phyloP scores from a whole-genome alignment of 2,888 invertebrate genomes.

The Papilio gigon region DNA sequence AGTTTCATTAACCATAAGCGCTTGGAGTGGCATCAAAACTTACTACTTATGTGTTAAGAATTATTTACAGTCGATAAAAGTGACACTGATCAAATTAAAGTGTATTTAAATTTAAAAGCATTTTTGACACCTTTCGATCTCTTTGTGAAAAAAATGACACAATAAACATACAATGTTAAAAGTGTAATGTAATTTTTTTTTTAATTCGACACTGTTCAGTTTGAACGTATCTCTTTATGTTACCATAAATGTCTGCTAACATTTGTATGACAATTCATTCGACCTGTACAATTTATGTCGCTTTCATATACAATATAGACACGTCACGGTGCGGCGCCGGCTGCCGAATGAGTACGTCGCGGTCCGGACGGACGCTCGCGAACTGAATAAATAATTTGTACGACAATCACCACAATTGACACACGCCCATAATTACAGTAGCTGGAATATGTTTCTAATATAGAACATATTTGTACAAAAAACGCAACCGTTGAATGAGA shows the following conservation, averaged over 20 bases:
- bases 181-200: too few relatives aligned
- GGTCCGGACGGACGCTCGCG: conserved; percentile 38
- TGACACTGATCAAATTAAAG: background rate
- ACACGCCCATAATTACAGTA: conserved; percentile 3
- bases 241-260: background rate
- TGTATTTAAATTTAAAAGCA: too few relatives aligned
- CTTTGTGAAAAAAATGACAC: too few relatives aligned
- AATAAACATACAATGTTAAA: too few relatives aligned
- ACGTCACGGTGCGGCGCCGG: conserved; percentile 36
- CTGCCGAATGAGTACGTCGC: conserved; percentile 36
- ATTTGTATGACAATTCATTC: conserved; percentile 25
- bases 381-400: conserved; percentile 38
- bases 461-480: background rate
- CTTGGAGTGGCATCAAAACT: conserved; percentile 75
- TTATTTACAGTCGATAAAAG: conserved; percentile 42
- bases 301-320: conserved; percentile 42
- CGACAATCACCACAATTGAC: background rate
- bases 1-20: conserved; percentile 69
- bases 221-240: too few relatives aligned
- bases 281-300: conserved; percentile 51
- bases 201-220: too few relatives aligned
- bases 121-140: too few relatives aligned
- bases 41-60: conserved; percentile 53
- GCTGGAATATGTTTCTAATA: background rate
- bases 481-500: too few relatives aligned